Conservation (phyloP, 1,140 invertebrate genomes). For the Capitella teleta region DNA sequence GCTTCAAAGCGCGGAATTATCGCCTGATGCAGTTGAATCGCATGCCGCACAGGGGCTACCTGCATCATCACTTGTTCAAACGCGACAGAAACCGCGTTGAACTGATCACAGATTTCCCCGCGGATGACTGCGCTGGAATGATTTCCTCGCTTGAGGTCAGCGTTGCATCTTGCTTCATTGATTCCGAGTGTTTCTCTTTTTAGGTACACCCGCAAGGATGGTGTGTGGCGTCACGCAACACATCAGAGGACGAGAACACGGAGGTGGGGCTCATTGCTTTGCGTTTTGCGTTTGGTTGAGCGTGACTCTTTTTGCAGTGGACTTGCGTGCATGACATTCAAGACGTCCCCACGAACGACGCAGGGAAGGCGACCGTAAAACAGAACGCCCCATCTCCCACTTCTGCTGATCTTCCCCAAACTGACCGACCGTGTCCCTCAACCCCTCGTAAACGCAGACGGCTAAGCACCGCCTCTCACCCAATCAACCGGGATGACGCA, state of each 20-base stretch:
- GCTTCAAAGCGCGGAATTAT: conserved; percentile 83
- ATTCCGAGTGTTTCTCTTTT: conserved; percentile 28
- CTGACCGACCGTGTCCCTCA: too few relatives aligned
- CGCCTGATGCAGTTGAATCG: conserved; percentile 13
- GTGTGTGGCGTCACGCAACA: conserved; percentile 75
- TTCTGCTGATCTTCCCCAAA: too few relatives aligned
- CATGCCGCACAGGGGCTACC: too few relatives aligned
- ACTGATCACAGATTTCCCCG: conserved; percentile 78
- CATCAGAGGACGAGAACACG: conserved; percentile 68
- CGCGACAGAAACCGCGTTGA: conserved; percentile 72
- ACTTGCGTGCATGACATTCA: conserved; percentile 88
- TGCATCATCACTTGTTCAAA: conserved; percentile 60
- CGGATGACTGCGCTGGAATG: conserved; percentile 72
- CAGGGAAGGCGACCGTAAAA: too few relatives aligned
- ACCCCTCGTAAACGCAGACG: too few relatives aligned
- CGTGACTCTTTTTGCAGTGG: conserved; percentile 52
- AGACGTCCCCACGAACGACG: too few relatives aligned
- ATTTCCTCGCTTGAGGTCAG: conserved; percentile 57
- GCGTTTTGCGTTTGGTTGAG: conserved; percentile 4
- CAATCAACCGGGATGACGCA: too few relatives aligned
- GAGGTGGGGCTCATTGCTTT: conserved; percentile 57
- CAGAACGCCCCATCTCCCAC: too few relatives aligned
- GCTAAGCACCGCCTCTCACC: too few relatives aligned
- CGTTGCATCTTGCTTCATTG: not conserved
- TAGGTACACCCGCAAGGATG: conserved; percentile 86